Evolutionary conservation across 2,888 invertebrate genomes (phyloP).

Genomic region (Troides oblongomaculatus): DNA sequence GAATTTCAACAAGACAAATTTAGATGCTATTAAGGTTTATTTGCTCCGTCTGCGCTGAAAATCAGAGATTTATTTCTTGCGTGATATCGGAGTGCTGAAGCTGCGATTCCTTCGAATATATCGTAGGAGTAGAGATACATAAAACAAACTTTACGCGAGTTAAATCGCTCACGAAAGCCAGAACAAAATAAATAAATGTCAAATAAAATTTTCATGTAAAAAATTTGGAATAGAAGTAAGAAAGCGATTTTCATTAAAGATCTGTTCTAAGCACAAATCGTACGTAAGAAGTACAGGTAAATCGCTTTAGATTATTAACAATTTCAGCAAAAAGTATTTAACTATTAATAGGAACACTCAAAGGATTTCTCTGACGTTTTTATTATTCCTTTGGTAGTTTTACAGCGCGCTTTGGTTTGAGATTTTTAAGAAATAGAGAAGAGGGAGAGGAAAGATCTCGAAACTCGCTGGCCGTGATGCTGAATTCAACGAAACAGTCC

Average conservation of each 20-base stretch:
- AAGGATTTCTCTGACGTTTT: slow-evolving; percentile 46
- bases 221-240: neutral
- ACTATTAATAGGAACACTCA: slow-evolving; percentile 41
- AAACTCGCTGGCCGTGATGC: slow-evolving; percentile 21
- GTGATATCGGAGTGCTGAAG: neutral
- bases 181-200: neutral
- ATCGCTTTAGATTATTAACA: slow-evolving; percentile 59
- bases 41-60: neutral
- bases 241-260: slow-evolving; percentile 13
- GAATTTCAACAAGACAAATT: neutral
- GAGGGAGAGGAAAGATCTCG: slow-evolving; percentile 10
- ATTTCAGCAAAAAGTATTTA: slow-evolving; percentile 54
- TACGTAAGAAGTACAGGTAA: slow-evolving; percentile 40
- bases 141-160: neutral
- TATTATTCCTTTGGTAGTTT: slow-evolving; percentile 46
- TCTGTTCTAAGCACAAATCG: slow-evolving; percentile 24
- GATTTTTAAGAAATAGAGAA: slow-evolving; percentile 38
- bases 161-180: neutral
- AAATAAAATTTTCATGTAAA: neutral
- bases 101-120: slow-evolving; percentile 1
- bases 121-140: neutral
- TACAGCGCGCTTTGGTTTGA: slow-evolving; percentile 40
- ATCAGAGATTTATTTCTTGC: slow-evolving; percentile 1
- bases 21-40: slow-evolving; percentile 1
- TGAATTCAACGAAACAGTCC: slow-evolving; percentile 18